Percentiles rank a stretch among this genome's conserved stretches.
Evolutionary conservation across 2,113 vertebrate genomes (phyloP).

Genomic region (Syngnathoides biaculeatus): DNA sequence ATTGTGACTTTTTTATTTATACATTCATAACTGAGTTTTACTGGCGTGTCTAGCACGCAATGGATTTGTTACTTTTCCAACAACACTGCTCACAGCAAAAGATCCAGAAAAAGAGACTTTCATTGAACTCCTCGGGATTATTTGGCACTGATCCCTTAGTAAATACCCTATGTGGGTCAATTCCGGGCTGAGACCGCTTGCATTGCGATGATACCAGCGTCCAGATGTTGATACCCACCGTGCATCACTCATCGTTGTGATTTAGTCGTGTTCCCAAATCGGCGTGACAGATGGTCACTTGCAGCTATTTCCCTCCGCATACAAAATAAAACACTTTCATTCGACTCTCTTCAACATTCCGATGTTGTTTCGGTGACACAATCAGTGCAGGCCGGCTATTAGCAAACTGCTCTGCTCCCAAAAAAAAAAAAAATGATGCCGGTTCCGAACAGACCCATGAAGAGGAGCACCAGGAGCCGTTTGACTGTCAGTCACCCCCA

Average conservation of each 20-base stretch:
- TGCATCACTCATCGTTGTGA: slow-evolving; percentile 34
- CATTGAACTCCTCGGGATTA: slow-evolving; percentile 48
- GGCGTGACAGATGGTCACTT: slow-evolving; percentile 44
- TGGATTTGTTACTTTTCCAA: no score
- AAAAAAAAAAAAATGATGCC: no score
- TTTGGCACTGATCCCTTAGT: slow-evolving; percentile 43
- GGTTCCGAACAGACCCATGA: no score
- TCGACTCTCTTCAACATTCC: no score
- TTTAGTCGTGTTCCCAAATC: slow-evolving; percentile 43
- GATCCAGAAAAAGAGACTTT: slow-evolving; percentile 16
- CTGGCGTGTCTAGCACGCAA: no score
- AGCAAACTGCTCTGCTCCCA: no score
- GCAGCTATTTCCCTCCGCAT: slow-evolving; percentile 43
- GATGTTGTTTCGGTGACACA: no score
- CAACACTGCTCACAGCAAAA: neutral
- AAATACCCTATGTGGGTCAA: slow-evolving; percentile 62
- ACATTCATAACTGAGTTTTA: no score
- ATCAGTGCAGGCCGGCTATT: no score
- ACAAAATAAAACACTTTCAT: slow-evolving; percentile 44
- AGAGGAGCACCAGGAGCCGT: no score
- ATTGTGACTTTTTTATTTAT: no score
- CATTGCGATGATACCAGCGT: slow-evolving; percentile 16
- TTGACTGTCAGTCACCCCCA: no score
- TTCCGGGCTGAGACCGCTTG: slow-evolving; percentile 44
- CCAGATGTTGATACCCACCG: slow-evolving; percentile 13